phyloP scores from a whole-genome alignment of 2,113 vertebrate genomes.

The Nerophis ophidion region DNA sequence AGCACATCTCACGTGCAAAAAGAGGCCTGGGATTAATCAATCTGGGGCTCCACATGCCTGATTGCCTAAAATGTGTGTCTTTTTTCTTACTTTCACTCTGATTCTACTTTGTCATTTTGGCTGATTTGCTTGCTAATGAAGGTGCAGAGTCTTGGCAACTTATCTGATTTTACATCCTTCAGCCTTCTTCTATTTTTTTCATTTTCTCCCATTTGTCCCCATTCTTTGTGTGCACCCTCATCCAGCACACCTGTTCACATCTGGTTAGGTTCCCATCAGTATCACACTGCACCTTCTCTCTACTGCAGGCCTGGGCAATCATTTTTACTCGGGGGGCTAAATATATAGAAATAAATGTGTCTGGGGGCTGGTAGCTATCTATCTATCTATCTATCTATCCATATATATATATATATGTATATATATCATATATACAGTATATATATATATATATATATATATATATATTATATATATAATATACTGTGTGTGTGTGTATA shows the following conservation, averaged over 20 bases:
- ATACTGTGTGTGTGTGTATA: too few species aligned
- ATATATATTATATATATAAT: too few species aligned
- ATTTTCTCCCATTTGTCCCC: conserved; percentile 20
- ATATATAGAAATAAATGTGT: too few species aligned
- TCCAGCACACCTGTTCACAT: conserved; percentile 12
- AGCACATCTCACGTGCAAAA: conserved; percentile 38
- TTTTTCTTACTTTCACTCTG: conserved; percentile 11
- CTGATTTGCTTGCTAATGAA: conserved; percentile 44
- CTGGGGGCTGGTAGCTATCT: too few species aligned
- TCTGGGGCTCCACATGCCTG: conserved; percentile 44
- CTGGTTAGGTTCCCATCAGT: conserved; percentile 40
- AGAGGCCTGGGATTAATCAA: conserved; percentile 55
- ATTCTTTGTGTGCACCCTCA: conserved; percentile 18
- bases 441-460: too few species aligned
- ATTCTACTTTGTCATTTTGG: conserved; percentile 15
- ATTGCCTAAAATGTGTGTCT: conserved; percentile 31
- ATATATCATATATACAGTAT: too few species aligned
- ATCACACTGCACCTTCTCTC: conserved; percentile 45
- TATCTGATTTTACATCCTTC: conserved; percentile 29
- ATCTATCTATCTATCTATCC: too few species aligned
- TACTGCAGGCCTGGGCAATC: conserved; percentile 1
- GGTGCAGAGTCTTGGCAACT: conserved; percentile 20
- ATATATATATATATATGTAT: too few species aligned
- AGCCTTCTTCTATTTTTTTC: conserved; percentile 33
- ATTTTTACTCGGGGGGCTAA: too few species aligned